Evolutionary conservation across 2,888 invertebrate genomes (phyloP), one percentile per base, ranked within the genome.

Genomic region (Lacanobia wlatinum): DNA sequence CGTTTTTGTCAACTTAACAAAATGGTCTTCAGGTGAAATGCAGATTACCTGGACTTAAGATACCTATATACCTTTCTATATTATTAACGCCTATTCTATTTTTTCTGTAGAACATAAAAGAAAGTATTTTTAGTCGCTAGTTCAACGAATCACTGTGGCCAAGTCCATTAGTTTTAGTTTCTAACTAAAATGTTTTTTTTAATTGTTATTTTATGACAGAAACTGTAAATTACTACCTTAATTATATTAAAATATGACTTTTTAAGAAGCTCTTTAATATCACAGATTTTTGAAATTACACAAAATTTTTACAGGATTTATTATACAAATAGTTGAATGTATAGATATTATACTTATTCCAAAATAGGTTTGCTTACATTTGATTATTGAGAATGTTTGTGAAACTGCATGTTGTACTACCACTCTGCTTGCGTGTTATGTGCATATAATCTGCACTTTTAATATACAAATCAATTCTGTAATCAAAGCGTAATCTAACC

Each of bases 91-190:
- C 10, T 59, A 46, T 59, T 34, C 48, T 6, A 56, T 66, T 66
- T 80, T 70, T 63, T 63, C 55, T 73, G 23, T 43, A 21, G 23
- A 63, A 46, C 14, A 10, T 34, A 28, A 18, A 52, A 28, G 16
- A 60, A 50, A 65, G 55, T 80, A 80, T 70, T 75, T 69, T 70
- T 81, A 83, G 77, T 80, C 75, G 60, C 82, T 68, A 80, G 70
- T 82, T 79, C 88, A 88, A 84, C 86, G 87, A 88, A 88, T 82
- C 65, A 78, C 79, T 75, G 80, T 85, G 87, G 85, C 86, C 86
- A 87, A 87, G 70, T 78, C 62, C 69, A 62, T 67, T 84, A 76
- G 70, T 66, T 74, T 83, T 73, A 73, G 43, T 82, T 80, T 48
- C 4, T 65, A 53, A 70, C 61, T 34, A 58, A 55, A 5, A 43